These are phyloP conservation scores for Philopotamus ludificatus DNA, from an alignment of 1,140 invertebrate species.

Conservation along the genomic window DNA sequence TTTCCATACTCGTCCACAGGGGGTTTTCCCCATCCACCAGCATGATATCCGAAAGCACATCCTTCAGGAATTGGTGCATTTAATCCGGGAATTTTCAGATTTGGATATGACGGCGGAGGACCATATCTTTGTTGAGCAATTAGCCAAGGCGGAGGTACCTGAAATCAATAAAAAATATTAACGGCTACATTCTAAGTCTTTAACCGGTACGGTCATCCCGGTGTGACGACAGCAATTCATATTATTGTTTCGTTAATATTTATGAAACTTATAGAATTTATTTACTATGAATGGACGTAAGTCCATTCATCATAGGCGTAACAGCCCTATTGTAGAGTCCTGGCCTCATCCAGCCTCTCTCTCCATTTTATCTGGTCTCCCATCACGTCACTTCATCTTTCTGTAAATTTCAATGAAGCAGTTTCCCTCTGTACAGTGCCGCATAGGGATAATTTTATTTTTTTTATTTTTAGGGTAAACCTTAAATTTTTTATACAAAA, in stretches of 20 bases:
- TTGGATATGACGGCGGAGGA: conserved; percentile 98
- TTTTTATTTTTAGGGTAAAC: too few relatives aligned
- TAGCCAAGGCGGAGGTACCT: conserved; percentile 96
- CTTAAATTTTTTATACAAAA: too few relatives aligned
- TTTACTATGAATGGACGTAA: not conserved
- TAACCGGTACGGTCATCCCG: too few relatives aligned
- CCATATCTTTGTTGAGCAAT: conserved; percentile 99
- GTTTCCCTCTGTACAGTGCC: too few relatives aligned
- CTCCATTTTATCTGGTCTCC: too few relatives aligned
- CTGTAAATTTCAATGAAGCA: too few relatives aligned
- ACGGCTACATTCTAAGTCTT: not conserved
- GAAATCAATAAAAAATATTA: not conserved
- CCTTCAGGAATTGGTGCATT: conserved; percentile 94
- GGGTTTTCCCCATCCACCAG: conserved; percentile 99
- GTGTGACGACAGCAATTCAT: too few relatives aligned
- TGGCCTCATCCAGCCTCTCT: too few relatives aligned
- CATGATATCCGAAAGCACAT: conserved; percentile 98
- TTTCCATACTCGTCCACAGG: conserved; percentile 98
- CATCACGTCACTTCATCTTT: too few relatives aligned
- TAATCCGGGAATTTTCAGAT: conserved; percentile 92
- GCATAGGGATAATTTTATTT: too few relatives aligned
- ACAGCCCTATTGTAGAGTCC: too few relatives aligned
- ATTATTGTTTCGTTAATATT: not conserved
- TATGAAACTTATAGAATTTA: not conserved
- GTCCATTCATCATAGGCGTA: not conserved